Base-by-base conservation (phyloP, 2,797 vertebrate species). In the Martes flavigula region DNA sequence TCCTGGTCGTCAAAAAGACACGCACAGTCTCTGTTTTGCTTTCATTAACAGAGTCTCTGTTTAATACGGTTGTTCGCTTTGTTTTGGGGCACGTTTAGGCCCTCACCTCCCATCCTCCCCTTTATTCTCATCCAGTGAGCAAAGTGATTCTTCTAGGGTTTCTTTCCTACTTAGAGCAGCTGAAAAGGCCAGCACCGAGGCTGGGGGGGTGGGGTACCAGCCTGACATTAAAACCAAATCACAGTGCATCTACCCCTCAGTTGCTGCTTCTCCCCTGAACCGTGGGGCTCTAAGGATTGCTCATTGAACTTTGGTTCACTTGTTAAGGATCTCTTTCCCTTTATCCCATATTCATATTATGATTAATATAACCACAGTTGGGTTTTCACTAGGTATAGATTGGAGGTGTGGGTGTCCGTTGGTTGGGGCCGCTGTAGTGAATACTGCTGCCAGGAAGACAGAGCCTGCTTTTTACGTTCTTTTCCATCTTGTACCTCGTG, bases 1-100 rank as follows among this genome's bases (percentile, higher is more conserved):
- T 87, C 75, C 90, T 43, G 70, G 70, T 87, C 89, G n/a, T 96
- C 90, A 89, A 96, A 91, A 96, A 97, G 83, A 81, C 84, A 35
- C 5, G 56, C 46, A 43, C 78, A 58, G 72, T 91, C 85, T 92
- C 1, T 60, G 43, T 73, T 91, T 89, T 38, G 92, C 79, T 93
- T 96, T 97, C 78, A 64, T 92, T 73, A 77, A 87, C 83, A 87
- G 54, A 15, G 23, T 17, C 48, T 92, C 66, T 15, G 91, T 83
- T 93, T 87, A 85, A 95, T 60, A 66, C 1, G 35, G 72, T 46
- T n/a, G 75, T 77, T 77, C 77, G 62, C 87, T 92, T 87, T 93
- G 75, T 92, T 81, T 43, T 3, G 38, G 75, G 79, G 77, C 32
- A 60, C 66, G 77, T 73, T 83, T 51, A 70, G 62, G 8, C 75